Conservation (phyloP, 2,113 vertebrate genomes). For the Callipepla californica region DNA sequence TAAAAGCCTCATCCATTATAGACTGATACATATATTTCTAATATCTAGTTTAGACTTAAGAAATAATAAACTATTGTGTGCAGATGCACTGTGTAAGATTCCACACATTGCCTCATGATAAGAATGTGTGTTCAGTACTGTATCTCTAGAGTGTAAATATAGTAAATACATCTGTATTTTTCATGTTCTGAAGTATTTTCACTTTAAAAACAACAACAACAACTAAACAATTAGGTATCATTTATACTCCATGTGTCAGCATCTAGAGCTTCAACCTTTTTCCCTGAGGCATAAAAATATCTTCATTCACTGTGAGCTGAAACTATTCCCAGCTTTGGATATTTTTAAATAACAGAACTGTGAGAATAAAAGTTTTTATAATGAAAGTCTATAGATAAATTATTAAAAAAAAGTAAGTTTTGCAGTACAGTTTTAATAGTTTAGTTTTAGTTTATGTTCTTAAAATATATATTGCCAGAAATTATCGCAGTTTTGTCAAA, state of each 20-base stretch:
- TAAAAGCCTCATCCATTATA: not conserved
- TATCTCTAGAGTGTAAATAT: conserved; percentile 24
- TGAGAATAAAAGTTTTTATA: conserved; percentile 6
- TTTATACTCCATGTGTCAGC: conserved; percentile 39
- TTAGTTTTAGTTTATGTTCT: not conserved
- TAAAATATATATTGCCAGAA: not conserved
- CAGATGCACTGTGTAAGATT: not conserved
- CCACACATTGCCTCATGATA: not conserved
- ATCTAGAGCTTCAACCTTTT: not conserved
- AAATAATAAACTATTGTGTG: not conserved
- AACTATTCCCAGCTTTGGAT: conserved; percentile 42
- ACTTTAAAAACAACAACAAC: not conserved
- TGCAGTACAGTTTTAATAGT: not conserved
- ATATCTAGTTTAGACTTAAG: not conserved
- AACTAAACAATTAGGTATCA: not conserved
- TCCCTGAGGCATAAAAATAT: not conserved
- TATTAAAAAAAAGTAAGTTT: not conserved
- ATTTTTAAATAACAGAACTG: conserved; percentile 34
- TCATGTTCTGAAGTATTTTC: conserved; percentile 43
- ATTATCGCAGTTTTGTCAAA: accelerated
- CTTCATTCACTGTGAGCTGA: conserved; percentile 25
- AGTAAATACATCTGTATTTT: conserved; percentile 37
- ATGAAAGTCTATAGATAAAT: not conserved
- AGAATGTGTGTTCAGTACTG: not conserved
- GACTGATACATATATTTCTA: not conserved